Conservation (phyloP, 2,797 vertebrate genomes). For the Micropoecilia bifurca region DNA sequence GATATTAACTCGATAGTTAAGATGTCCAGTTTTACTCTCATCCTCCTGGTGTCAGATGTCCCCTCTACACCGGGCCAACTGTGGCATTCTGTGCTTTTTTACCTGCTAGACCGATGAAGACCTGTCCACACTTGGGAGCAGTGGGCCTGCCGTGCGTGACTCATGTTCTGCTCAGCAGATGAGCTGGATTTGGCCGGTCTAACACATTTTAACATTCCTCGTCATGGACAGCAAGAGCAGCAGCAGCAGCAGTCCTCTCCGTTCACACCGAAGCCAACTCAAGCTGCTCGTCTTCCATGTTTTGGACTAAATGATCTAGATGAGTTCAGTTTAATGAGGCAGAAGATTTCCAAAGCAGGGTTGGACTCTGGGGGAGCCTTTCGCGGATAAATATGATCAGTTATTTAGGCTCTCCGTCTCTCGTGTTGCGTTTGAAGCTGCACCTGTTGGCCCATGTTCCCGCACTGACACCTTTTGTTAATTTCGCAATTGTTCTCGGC, state of each 20-base stretch:
- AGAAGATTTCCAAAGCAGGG: constrained; percentile 31
- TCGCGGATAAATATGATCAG: constrained; percentile 70
- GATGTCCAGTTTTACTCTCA: not conserved
- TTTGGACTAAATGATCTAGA: constrained; percentile 12
- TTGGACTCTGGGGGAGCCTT: constrained; percentile 29
- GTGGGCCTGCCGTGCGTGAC: constrained; percentile 36
- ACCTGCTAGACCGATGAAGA: constrained; percentile 68
- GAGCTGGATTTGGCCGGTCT: constrained; percentile 78
- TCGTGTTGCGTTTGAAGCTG: constrained; percentile 48
- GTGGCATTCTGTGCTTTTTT: constrained; percentile 13
- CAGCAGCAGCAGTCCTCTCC: constrained; percentile 25
- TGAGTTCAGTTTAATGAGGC: constrained; percentile 11
- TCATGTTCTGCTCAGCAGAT: constrained; percentile 77
- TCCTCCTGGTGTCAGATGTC: not conserved
- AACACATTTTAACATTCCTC: constrained; percentile 82
- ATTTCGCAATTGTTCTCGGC: constrained; percentile 76
- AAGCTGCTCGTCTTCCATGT: constrained; percentile 19
- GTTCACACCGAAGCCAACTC: constrained; percentile 25
- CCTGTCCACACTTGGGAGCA: constrained; percentile 55
- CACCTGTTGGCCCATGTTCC: constrained; percentile 74
- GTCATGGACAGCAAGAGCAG: constrained; percentile 66
- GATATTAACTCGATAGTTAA: not conserved
- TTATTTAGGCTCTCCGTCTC: constrained; percentile 51
- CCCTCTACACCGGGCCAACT: not conserved
- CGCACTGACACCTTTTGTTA: constrained; percentile 75